A percentile compares a stretch with the other conserved stretches of the same genome.
Evolutionary conservation across 92 coral and sea anemone genomes (phyloP).

Genomic region (Ricordea florida): DNA sequence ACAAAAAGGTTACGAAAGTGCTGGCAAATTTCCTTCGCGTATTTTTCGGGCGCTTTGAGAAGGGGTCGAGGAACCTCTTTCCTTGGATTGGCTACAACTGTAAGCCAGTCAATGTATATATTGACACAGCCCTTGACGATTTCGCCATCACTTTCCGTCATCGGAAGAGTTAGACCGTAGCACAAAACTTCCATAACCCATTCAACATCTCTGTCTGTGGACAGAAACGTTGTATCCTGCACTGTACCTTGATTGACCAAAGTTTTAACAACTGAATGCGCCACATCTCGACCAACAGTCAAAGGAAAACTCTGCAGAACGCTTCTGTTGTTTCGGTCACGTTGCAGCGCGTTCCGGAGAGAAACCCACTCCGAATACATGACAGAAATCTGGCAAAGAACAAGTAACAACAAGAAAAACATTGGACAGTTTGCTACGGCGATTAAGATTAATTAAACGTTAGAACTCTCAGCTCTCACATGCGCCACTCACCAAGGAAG

Average conservation of each 20-base stretch:
- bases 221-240: constrained; percentile 55
- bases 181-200: constrained; percentile 99
- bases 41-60: constrained; percentile 75
- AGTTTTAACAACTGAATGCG: constrained; percentile 78
- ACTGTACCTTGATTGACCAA: constrained; percentile 58
- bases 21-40: constrained; percentile 81
- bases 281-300: constrained; percentile 87
- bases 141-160: constrained; percentile 93
- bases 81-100: constrained; percentile 67
- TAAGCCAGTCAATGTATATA: constrained; percentile 89
- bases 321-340: constrained; percentile 77
- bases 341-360: constrained; percentile 70
- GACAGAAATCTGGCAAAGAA: neutral
- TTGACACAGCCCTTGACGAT: constrained; percentile 91
- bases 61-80: constrained; percentile 83
- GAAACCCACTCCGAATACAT: constrained; percentile 99
- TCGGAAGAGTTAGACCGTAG: constrained; percentile 86
- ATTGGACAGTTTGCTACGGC: too few relatives aligned
- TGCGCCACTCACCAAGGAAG: too few relatives aligned
- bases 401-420: too few relatives aligned
- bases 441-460: too few relatives aligned
- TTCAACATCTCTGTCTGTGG: constrained; percentile 71
- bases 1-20: constrained; percentile 90
- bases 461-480: too few relatives aligned
- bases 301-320: constrained; percentile 80